Evolutionary conservation across 1,140 invertebrate genomes (phyloP).

Genomic region (Leptonema lineaticorne): DNA sequence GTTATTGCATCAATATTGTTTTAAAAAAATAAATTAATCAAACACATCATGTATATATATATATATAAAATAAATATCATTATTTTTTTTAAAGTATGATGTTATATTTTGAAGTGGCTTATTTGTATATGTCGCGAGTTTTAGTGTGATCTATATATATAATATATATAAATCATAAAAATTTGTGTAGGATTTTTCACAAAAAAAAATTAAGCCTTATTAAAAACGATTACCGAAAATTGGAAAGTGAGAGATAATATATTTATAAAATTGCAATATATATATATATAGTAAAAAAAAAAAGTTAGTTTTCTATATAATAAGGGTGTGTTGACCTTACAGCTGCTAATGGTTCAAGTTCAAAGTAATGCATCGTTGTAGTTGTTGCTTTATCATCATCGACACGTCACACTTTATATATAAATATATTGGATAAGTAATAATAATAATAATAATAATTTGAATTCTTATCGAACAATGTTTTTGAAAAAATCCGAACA

Average conservation of each 20-base stretch:
- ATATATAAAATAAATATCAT: constrained; percentile 15
- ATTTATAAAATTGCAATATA: too few species aligned
- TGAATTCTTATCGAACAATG: too few species aligned
- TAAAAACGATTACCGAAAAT: too few species aligned
- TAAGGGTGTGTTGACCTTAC: constrained; percentile 27
- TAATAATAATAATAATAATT: too few species aligned
- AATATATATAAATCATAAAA: too few species aligned
- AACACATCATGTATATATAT: constrained; percentile 30
- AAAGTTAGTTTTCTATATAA: too few species aligned
- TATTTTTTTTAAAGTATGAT: constrained; percentile 38
- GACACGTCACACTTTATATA: too few species aligned
- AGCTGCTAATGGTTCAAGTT: constrained; percentile 19
- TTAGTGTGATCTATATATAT: constrained; percentile 22
- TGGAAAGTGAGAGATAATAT: too few species aligned
- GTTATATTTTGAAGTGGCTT: constrained; percentile 44
- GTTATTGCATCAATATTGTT: background rate
- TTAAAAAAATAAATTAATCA: constrained; percentile 7
- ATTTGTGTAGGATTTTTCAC: background rate
- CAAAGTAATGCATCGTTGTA: constrained; percentile 14
- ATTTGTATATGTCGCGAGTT: constrained; percentile 42
- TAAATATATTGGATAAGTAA: too few species aligned
- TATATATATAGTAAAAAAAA: too few species aligned
- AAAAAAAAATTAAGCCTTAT: too few species aligned
- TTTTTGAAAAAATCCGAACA: background rate
- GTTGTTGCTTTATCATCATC: too few species aligned